Base-by-base conservation (phyloP, 2,888 invertebrate species). In the Phania funesta region DNA sequence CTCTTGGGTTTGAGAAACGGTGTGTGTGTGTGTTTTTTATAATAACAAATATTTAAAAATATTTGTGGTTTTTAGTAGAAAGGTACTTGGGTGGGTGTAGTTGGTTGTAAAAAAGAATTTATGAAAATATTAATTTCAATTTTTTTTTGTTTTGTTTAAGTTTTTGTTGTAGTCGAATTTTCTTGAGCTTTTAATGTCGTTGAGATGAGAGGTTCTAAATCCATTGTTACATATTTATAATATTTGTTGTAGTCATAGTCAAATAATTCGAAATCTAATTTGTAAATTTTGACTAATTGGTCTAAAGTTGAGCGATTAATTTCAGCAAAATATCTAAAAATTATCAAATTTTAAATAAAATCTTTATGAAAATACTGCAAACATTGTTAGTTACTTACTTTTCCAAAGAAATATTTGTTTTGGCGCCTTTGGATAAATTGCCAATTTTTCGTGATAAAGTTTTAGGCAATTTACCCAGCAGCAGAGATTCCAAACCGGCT, bases 201-300 rank as follows among this genome's bases (percentile, higher is more conserved):
- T 3, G 78, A 24, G 29, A 44, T 44, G 35, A 60, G 24, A 11
- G 46, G 26, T 73, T 82, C 48, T 67, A 67, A 62, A 58, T 83
- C 83, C 75, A 83, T 80, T 75, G 60, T 67, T 90, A 92, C 89
- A 91, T 93, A 89, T 85, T 88, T 88, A 80, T 91, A 92, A 90
- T 94, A 94, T 87, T 93, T 91, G 84, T 90, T 91, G 68, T 92
- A 90, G 90, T 93, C 92, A 89, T 94, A 94, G 86, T 93, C 93
- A 87, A 94, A 94, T 91, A 94, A 93, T 90, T 94, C 93, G 89
- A 94, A 94, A 90, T 94, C 94, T 85, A 93, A 90, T 85, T 93
- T 93, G 88, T 94, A 94, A 87, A 94, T 93, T 86, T 92, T 89
- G 87, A 94, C 92, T 87, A 94, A 91, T 86, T 92, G 92, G 86